Conservation (phyloP, 2,113 vertebrate species). For the Gobio gobio region DNA sequence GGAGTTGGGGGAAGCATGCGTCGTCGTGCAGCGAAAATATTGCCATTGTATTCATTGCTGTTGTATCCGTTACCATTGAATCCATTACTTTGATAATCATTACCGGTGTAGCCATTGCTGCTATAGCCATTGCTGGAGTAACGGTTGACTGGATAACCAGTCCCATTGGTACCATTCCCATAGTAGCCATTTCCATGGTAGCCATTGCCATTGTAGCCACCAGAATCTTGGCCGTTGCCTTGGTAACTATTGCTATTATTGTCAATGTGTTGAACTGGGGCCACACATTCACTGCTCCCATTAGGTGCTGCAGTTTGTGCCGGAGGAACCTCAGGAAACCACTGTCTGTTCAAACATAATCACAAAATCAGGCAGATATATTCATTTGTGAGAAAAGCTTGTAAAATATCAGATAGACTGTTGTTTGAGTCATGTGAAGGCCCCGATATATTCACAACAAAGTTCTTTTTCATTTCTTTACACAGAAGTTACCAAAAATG, state of each 20-base stretch:
- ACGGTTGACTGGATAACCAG: constrained; percentile 52
- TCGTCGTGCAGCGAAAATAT: constrained; percentile 66
- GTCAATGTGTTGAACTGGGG: constrained; percentile 38
- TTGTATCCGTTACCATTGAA: constrained; percentile 56
- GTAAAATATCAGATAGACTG: background rate
- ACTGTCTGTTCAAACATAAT: constrained; percentile 49
- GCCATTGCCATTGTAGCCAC: constrained; percentile 57
- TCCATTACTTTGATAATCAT: constrained; percentile 58
- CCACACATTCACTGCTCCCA: constrained; percentile 1
- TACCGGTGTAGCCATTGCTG: constrained; percentile 60
- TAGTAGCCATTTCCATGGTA: constrained; percentile 57
- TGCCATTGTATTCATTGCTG: constrained; percentile 17
- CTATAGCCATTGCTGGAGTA: constrained; percentile 67
- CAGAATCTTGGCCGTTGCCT: constrained; percentile 48
- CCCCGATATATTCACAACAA: background rate
- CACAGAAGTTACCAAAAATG: background rate
- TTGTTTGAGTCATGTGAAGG: background rate
- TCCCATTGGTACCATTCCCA: constrained; percentile 38
- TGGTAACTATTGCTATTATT: constrained; percentile 60
- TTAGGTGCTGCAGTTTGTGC: constrained; percentile 55
- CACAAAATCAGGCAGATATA: constrained; percentile 2
- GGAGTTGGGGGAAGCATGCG: constrained; percentile 87
- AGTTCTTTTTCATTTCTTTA: background rate
- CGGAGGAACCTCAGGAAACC: constrained; percentile 63
- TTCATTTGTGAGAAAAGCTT: background rate